A percentile compares a stretch with the other conserved stretches of the same genome.
Conservation (phyloP, 2,797 vertebrate genomes). For the Menidia menidia region DNA sequence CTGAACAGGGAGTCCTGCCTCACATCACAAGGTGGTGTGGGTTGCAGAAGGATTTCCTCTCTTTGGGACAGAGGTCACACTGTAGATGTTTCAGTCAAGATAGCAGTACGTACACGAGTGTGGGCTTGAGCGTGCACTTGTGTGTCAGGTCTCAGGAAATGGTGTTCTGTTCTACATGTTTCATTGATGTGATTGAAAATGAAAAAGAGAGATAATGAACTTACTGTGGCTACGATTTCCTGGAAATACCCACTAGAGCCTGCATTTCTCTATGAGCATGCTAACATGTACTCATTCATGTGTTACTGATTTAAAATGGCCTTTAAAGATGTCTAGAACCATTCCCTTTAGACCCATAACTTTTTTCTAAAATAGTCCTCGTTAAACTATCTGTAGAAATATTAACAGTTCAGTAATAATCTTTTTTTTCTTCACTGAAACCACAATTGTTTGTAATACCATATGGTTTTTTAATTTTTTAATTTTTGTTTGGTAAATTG, state of each 20-base stretch:
- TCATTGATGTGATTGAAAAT: slow-evolving; percentile 78
- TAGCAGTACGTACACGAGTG: slow-evolving; percentile 5
- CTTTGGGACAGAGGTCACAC: slow-evolving; percentile 40
- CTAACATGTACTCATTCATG: neutral
- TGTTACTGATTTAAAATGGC: neutral
- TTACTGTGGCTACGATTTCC: slow-evolving; percentile 73
- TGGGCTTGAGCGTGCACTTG: slow-evolving; percentile 11
- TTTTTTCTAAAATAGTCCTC: no score
- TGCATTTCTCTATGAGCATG: neutral
- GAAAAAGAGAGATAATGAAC: slow-evolving; percentile 72
- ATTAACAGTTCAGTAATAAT: no score
- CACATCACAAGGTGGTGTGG: slow-evolving; percentile 40
- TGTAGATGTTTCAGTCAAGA: slow-evolving; percentile 45
- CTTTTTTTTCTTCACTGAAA: no score
- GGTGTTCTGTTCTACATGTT: slow-evolving; percentile 65
- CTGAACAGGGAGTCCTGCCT: slow-evolving; percentile 20
- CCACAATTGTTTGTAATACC: no score
- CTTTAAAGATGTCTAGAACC: neutral
- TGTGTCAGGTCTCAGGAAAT: slow-evolving; percentile 54
- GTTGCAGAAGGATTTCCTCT: slow-evolving; percentile 67
- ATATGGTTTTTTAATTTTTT: no score
- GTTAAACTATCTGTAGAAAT: no score
- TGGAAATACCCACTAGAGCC: slow-evolving; percentile 62
- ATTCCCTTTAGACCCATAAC: neutral
- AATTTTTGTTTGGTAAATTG: no score